These are phyloP conservation scores for Oceanodroma leucorhoa DNA, from an alignment of 2,797 vertebrate species.

Conservation along the genomic window DNA sequence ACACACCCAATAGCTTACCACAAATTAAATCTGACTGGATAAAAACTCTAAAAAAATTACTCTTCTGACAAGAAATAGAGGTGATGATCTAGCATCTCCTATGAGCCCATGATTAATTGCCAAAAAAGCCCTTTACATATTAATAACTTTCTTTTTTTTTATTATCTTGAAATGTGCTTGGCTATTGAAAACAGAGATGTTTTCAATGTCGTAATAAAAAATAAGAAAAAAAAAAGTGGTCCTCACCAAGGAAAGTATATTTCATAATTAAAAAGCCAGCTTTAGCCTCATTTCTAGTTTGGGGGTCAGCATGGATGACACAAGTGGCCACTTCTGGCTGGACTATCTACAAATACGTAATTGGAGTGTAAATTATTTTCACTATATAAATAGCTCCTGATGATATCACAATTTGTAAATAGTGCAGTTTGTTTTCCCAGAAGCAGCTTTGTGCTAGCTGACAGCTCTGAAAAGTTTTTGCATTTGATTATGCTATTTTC, in stretches of 20 bases:
- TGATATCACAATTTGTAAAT: conserved; percentile 66
- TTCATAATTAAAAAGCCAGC: conserved; percentile 48
- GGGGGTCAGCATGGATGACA: conserved; percentile 38
- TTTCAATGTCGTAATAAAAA: conserved; percentile 24
- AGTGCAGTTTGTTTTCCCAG: conserved; percentile 51
- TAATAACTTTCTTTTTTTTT: not conserved
- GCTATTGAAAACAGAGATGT: not conserved
- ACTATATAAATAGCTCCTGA: conserved; percentile 62
- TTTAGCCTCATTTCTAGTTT: conserved; percentile 32
- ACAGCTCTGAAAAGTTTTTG: conserved; percentile 48
- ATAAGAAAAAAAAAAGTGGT: not conserved
- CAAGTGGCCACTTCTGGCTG: conserved; percentile 36
- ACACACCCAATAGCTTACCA: conserved; percentile 15
- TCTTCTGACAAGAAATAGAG: conserved; percentile 34
- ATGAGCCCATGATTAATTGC: conserved; percentile 33
- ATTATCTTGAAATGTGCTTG: conserved; percentile 16
- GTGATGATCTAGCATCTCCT: conserved; percentile 38
- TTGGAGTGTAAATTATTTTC: conserved; percentile 66
- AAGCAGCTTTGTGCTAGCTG: conserved; percentile 31
- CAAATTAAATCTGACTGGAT: conserved; percentile 47
- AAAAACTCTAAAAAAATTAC: not conserved
- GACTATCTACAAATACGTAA: conserved; percentile 47
- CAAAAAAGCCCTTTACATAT: conserved; percentile 19
- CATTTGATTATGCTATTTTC: conserved; percentile 26
- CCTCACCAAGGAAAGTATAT: conserved; percentile 44